A percentile compares a stretch with the other conserved stretches of the same genome.
Conservation (phyloP, 2,113 vertebrate genomes). For the Lates calcarifer region DNA sequence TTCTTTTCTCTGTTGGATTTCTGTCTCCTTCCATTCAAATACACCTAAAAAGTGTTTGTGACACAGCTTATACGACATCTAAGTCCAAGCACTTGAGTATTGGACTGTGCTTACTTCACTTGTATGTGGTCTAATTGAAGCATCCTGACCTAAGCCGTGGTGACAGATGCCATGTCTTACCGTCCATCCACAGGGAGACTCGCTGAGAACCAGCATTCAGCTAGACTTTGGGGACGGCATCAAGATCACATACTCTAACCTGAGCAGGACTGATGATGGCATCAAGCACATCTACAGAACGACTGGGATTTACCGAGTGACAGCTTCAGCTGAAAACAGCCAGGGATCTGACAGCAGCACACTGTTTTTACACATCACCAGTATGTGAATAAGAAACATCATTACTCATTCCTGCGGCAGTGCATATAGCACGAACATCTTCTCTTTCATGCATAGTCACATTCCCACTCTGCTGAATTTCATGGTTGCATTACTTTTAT, state of each 20-base stretch:
- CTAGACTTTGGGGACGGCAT: slow-evolving; percentile 96
- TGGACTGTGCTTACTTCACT: slow-evolving; percentile 48
- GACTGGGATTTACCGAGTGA: slow-evolving; percentile 94
- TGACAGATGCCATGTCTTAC: slow-evolving; percentile 74
- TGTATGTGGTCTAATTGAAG: slow-evolving; percentile 48
- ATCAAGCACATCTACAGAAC: slow-evolving; percentile 91
- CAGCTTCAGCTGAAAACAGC: slow-evolving; percentile 90
- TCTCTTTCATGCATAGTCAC: slow-evolving; percentile 58
- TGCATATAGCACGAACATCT: slow-evolving; percentile 41
- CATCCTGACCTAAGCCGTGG: slow-evolving; percentile 56
- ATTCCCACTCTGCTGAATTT: slow-evolving; percentile 42
- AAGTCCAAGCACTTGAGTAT: slow-evolving; percentile 59
- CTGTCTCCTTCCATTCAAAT: slow-evolving; percentile 58
- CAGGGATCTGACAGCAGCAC: slow-evolving; percentile 90
- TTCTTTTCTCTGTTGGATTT: slow-evolving; percentile 53
- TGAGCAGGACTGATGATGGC: slow-evolving; percentile 92
- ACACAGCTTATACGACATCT: slow-evolving; percentile 51
- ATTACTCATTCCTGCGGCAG: slow-evolving; percentile 57
- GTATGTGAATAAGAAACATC: slow-evolving; percentile 87
- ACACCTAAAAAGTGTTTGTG: slow-evolving; percentile 61
- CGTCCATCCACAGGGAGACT: slow-evolving; percentile 87
- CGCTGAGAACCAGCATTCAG: slow-evolving; percentile 92
- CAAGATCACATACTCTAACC: slow-evolving; percentile 94
- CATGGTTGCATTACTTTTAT: slow-evolving; percentile 48
- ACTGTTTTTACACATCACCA: slow-evolving; percentile 94